Percentiles rank a stretch among this genome's conserved stretches.
Evolutionary conservation across 2,113 vertebrate species (phyloP).

Genomic region (Proteles cristata): DNA sequence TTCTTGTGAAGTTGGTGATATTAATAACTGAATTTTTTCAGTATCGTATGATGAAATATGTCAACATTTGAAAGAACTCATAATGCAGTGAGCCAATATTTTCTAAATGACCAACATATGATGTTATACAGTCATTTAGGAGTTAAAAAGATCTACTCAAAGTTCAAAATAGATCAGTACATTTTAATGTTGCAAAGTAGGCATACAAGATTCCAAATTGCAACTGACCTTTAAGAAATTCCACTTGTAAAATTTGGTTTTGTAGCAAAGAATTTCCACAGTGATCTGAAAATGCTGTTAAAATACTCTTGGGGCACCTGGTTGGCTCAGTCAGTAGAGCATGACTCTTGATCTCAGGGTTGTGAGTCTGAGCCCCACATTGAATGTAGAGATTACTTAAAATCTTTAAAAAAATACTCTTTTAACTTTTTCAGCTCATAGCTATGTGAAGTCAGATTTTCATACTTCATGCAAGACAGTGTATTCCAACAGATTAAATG

Average conservation of each 20-base stretch:
- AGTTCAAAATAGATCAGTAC: not conserved
- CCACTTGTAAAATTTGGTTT: not conserved
- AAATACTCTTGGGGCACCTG: not conserved
- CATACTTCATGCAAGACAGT: not conserved
- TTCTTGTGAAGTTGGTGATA: not conserved
- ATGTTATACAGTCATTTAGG: not conserved
- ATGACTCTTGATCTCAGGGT: not conserved
- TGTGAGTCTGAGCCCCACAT: not conserved
- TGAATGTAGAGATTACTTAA: not conserved
- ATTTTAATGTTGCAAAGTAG: conserved; percentile 28
- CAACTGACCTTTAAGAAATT: conserved; percentile 8
- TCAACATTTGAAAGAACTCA: conserved; percentile 1
- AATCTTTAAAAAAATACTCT: not conserved
- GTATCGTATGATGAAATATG: not conserved
- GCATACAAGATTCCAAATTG: not conserved
- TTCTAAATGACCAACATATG: not conserved
- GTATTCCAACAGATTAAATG: not conserved
- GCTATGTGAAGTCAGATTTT: not conserved
- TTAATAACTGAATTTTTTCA: not conserved
- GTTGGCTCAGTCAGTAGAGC: not conserved
- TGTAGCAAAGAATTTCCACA: not conserved
- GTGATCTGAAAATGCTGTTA: conserved; percentile 3
- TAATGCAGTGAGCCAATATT: not conserved
- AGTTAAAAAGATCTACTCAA: conserved; percentile 13
- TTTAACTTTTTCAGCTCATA: not conserved